Evolutionary conservation across 2,888 invertebrate genomes (phyloP).

Genomic region (Apotomis betuletana): DNA sequence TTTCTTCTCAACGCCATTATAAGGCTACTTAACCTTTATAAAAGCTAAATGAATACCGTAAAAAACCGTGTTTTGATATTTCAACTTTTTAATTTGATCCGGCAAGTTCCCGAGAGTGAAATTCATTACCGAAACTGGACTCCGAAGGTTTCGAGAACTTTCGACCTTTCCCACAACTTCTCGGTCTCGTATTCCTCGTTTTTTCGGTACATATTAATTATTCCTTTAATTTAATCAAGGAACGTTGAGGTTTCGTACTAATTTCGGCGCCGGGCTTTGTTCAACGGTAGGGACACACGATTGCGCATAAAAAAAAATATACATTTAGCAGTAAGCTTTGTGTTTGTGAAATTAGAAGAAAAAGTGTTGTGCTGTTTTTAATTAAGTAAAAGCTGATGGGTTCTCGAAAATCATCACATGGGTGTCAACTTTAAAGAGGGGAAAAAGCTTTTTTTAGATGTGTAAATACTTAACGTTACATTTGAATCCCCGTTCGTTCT

Average conservation of each 20-base stretch:
- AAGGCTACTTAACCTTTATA: too few relatives aligned
- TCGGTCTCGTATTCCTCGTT: constrained; percentile 3
- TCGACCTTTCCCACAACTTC: constrained; percentile 8
- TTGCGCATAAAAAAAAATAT: neutral
- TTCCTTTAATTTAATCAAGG: constrained; percentile 11
- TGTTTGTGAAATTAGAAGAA: too few relatives aligned
- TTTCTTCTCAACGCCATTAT: too few relatives aligned
- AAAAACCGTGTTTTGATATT: constrained; percentile 7
- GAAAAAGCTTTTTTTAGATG: too few relatives aligned
- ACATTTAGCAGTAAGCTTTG: too few relatives aligned
- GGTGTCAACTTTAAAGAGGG: too few relatives aligned
- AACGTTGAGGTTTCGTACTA: constrained; percentile 5
- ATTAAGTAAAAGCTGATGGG: too few relatives aligned
- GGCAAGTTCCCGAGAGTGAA: constrained; percentile 17
- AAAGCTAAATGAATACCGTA: neutral
- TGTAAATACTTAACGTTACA: too few relatives aligned
- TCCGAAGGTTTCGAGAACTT: constrained; percentile 15
- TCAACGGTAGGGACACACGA: neutral
- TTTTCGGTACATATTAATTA: constrained; percentile 19
- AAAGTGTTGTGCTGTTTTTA: too few relatives aligned
- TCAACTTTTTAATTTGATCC: constrained; percentile 34
- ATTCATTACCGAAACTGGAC: constrained; percentile 29
- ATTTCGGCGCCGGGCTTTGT: constrained; percentile 1
- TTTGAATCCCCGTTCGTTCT: too few relatives aligned
- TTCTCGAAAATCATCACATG: too few relatives aligned